Evolutionary conservation across 2,797 vertebrate genomes (phyloP), one percentile per base, ranked within the genome.

Genomic region (Arctocebus calabarensis): DNA sequence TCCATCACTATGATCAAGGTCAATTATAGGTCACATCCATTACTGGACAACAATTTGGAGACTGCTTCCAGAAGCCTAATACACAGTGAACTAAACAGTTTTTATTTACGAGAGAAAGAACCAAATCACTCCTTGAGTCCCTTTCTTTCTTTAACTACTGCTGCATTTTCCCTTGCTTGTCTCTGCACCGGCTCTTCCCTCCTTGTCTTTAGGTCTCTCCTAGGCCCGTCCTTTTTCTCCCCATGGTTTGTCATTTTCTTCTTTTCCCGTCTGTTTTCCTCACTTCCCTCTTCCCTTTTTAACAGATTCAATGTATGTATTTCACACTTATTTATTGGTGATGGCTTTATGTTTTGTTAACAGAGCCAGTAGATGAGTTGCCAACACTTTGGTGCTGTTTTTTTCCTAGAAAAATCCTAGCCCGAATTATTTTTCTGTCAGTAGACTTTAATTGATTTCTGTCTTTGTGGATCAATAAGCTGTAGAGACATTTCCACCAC

Each of bases 371-470:
- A 55, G 55, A 43, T 84, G 61, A 66, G n/a, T 48, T 68, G 43
- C 11, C n/a, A n/a, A n/a, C n/a, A n/a, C 45, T 66, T 82, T 55
- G 70, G 59, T n/a, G 37, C 61, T 85, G 37, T 82, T 55, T 55
- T 64, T 57, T 12, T 2, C 37, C 34, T n/a, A 77, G 68, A 83
- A 92, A 88, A 78, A 81, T 92, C 74, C 70, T 32, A 95, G 64
- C 74, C 57, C n/a, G 34, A n/a, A 29, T 68, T 32, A 32, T 68
- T 32, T 82, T 88, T 75, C 71, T 40, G 43, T 48, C 77, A 37
- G 2, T 59, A 43, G 59, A 34, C 92, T 88, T 88, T 81, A 37
- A 62, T 73, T 88, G 84, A 70, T 93, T 71, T 83, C 68, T 84
- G 81, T 89, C 34, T 57, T 32, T 40, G 1, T 9, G 71, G 59